Evolutionary conservation across 2,888 invertebrate species (phyloP), one percentile per base, ranked within the genome.

Genomic region (Pseudococcus jackbeardsleyi): DNA sequence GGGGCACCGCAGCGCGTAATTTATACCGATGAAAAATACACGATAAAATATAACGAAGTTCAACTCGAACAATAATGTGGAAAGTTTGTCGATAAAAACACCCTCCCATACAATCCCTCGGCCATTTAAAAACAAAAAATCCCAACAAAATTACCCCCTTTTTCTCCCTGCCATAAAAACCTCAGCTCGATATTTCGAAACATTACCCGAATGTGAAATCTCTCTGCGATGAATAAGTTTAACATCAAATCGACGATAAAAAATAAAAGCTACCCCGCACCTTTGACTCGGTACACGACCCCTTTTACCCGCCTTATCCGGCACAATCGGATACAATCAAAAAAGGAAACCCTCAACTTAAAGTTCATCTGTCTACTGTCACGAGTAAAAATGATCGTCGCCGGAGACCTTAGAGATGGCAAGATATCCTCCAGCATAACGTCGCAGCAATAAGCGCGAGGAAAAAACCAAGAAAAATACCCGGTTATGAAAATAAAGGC

Each of bases 331-430:
- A 64, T 22, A 64, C 22, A 64, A 64, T 64, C 64, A 64, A n/a
- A 17, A 59, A 64, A 64, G 64, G 22, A 64, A 64, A 64, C 64
- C 64, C 64, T 22, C 64, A 22, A 64, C 64, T 64, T 64, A 33
- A 72, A 72, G 26, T 72, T 72, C 72, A 72, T 72, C 72, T 72
- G 72, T 72, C 72, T 72, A 17, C 26, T 72, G 72, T 72, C 72
- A 33, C 33, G 5, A 33, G 72, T 72, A 72, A 72, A 72, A 72
- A 72, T 72, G 72, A 72, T 72, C 33, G 72, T 72, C 72, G 72
- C 72, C 72, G 72, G 33, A 33, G 33, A 72, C 72, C 72, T 72
- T 72, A 72, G 15, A 33, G 33, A 33, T 72, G 15, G 33, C 17
- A 33, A 72, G 72, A 33, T 72, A 72, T 72, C 72, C 72, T 72